Percentiles rank a stretch among this genome's conserved stretches.
These are phyloP conservation scores for Marronus borbonicus DNA, from an alignment of 2,888 invertebrate species.

Conservation along the genomic window DNA sequence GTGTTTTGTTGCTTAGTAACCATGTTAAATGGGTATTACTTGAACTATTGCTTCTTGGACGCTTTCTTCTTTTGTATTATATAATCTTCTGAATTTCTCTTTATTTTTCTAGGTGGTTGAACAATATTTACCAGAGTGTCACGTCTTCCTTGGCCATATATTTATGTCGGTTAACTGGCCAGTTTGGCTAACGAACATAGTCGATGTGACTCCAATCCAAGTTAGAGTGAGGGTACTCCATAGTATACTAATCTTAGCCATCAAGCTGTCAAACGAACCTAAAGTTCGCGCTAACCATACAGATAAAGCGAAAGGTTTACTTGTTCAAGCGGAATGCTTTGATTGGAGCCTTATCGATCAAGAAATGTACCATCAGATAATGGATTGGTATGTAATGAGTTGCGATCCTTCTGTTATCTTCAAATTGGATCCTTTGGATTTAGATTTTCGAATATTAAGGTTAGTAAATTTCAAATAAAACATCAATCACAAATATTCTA, in stretches of 20 bases:
- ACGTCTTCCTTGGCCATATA: constrained; percentile 80
- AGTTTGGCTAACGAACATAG: constrained; percentile 73
- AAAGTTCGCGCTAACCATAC: constrained; percentile 76
- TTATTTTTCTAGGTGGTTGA: constrained; percentile 72
- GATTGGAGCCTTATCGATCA: constrained; percentile 79
- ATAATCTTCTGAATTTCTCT: background rate
- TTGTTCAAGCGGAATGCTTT: constrained; percentile 76
- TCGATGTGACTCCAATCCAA: constrained; percentile 68
- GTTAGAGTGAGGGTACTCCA: constrained; percentile 72
- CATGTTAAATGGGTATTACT: no score
- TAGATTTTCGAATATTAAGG: constrained; percentile 76
- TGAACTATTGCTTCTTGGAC: no score
- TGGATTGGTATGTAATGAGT: constrained; percentile 84
- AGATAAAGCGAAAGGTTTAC: constrained; percentile 67
- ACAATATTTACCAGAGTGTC: constrained; percentile 80
- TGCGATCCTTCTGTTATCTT: constrained; percentile 81
- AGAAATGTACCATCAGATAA: constrained; percentile 76
- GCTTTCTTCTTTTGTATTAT: no score
- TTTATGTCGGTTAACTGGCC: constrained; percentile 81
- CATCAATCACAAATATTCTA: background rate
- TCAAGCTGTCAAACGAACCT: constrained; percentile 82
- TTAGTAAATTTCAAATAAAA: constrained; percentile 63
- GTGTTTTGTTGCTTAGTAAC: no score
- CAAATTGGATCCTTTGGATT: constrained; percentile 71
- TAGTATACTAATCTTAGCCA: constrained; percentile 78